Base-by-base conservation (phyloP, 2,888 invertebrate species). In the Pandemis corylana region DNA sequence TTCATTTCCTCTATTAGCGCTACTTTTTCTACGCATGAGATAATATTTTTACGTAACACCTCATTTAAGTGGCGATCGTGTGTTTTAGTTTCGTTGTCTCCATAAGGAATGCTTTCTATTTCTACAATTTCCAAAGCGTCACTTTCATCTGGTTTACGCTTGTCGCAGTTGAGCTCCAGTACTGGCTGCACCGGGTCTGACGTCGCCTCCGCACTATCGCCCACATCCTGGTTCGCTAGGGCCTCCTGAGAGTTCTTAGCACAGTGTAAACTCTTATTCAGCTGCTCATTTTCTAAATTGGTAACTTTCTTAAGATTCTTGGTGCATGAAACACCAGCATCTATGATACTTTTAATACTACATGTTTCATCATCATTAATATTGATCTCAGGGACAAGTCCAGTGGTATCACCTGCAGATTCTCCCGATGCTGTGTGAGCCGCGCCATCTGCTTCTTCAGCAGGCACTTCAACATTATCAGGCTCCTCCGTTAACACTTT, bases 241-340 rank as follows among this genome's bases (percentile, higher is more conserved):
- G 46, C 73, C 69, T 87, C 87, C 71, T 87, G 88, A 72, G 81
- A 82, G 71, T 75, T 77, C 80, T 87, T 87, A 36, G 85, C 78
- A 77, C 80, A 88, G 70, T 88, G 87, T 78, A 91, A 85, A 13
- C 87, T 88, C 85, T 89, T 93, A 76, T 94, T 94, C 36, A 94
- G 77, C 75, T 94, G 94, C 79, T 94, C 94, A 83, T 94, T 94
- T 82, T 94, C 94, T 76, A 92, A 85, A 76, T 94, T 94, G 2
- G 90, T 90, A 10, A 94, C 92, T 82, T 94, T 94, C 79, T 92
- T 94, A 49, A 93, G 86, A 75, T 89, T 90, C 68, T 84, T 91
- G 75, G 82, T 90, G 7, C 71, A 71, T 13, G 82, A 78, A 9
- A 81, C 68, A 78, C 78, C 80, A 69, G 75, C 83, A 66, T 93